Base-by-base conservation (phyloP, 64 coral and sea anemone genomes). In the Montipora efflorescens region DNA sequence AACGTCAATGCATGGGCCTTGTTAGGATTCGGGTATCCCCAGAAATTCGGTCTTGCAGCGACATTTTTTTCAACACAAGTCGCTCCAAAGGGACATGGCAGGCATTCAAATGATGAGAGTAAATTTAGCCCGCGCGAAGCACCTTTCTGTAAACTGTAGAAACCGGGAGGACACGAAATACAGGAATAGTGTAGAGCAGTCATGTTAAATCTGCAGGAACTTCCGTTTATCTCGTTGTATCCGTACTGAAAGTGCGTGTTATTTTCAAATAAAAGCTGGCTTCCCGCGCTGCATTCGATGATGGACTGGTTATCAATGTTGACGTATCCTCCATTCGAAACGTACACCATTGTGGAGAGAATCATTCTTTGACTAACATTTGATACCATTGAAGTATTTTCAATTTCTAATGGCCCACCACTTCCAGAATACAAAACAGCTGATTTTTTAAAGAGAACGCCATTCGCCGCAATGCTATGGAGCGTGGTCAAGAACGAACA, bases 11-110 rank as follows among this genome's bases (percentile, higher is more conserved):
- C 22, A 15, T 12, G 76, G 53, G 75, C n/a, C 11, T 71, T 1
- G 10, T 25, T 43, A 1, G 8, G 36, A 5, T 20, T 74, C 11
- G 12, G 19, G 16, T 80, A 80, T 25, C 92, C 92, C 83, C 92
- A 93, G 61, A 93, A 93, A 78, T 78, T 78, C 15, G 49, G 50
- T 43, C 74, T 77, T 8, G 87, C 87, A 44, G 25, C 59, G 44
- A 89, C 76, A 44, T 77, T 77, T 28, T 9, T 47, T 21, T 48
- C 14, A 66, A 66, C 47, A 23, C 87, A 89, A 10, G 9, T 77
- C 5, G 87, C 87, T 12, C 87, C 87, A 75, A 89, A 89, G 44
- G 87, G 87, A 78, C 87, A 89, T 44, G 9, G 28, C 1, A 43
- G n/a, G 43, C 87, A 89, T 5, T 59, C 19, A 66, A 77, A 0